Percentiles rank a stretch among this genome's conserved stretches.
Evolutionary conservation across 1,140 invertebrate genomes (phyloP).

Genomic region (Drepana arcuata): DNA sequence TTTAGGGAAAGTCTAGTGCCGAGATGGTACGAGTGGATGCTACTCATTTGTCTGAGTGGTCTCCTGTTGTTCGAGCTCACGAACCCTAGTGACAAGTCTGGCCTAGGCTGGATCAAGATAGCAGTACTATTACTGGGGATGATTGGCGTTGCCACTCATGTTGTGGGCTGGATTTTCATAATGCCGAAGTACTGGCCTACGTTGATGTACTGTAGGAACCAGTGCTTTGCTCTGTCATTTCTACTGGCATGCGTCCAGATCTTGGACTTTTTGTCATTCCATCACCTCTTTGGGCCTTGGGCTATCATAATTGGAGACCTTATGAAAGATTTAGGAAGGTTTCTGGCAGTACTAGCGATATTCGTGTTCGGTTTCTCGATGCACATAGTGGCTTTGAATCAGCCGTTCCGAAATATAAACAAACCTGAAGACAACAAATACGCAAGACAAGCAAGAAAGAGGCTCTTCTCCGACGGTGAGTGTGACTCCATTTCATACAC

Average conservation of each 20-base stretch:
- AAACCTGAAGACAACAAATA: conserved; percentile 72
- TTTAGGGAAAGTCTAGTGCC: conserved; percentile 81
- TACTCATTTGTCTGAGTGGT: conserved; percentile 96
- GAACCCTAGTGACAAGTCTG: conserved; percentile 95
- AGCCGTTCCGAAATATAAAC: conserved; percentile 84
- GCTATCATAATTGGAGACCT: conserved; percentile 92
- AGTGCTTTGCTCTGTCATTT: conserved; percentile 95
- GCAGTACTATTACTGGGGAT: conserved; percentile 94
- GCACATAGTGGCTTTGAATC: conserved; percentile 96
- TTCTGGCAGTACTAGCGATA: conserved; percentile 96
- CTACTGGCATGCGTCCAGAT: conserved; percentile 97
- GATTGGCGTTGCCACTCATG: conserved; percentile 91
- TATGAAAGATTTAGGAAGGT: conserved; percentile 93
- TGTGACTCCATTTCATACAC: conserved; percentile 7
- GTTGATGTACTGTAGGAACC: conserved; percentile 93
- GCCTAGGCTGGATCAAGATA: conserved; percentile 93
- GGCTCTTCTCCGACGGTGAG: conserved; percentile 85
- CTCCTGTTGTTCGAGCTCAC: conserved; percentile 96
- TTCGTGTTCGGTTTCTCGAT: conserved; percentile 99
- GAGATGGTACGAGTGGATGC: conserved; percentile 96
- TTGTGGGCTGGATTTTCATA: conserved; percentile 83
- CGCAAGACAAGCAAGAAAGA: conserved; percentile 61
- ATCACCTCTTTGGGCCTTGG: conserved; percentile 99
- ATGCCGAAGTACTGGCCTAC: conserved; percentile 83
- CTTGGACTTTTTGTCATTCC: conserved; percentile 97